phyloP scores from a whole-genome alignment of 2,113 vertebrate species.

The Atherinomorus stipes region DNA sequence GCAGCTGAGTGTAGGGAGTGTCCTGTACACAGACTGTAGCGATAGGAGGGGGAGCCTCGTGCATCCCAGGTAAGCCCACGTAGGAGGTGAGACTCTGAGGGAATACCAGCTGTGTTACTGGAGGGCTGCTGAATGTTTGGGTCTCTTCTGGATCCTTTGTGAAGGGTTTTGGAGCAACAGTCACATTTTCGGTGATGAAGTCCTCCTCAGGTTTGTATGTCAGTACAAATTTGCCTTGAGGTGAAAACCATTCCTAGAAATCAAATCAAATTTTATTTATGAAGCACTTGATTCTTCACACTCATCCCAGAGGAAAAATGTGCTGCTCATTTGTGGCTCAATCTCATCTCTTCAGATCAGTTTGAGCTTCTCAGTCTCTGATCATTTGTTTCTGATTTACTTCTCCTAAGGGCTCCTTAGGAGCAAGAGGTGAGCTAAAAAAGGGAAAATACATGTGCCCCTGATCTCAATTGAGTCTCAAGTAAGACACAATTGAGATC shows the following conservation, averaged over 20 bases:
- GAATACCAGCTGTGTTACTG: not conserved
- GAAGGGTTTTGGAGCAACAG: slow-evolving; percentile 22
- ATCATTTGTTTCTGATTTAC: too few species aligned
- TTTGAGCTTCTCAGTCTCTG: too few species aligned
- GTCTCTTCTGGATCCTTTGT: slow-evolving; percentile 40
- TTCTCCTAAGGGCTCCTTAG: too few species aligned
- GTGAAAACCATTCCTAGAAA: slow-evolving; percentile 67
- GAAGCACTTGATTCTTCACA: too few species aligned
- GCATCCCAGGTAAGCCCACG: slow-evolving; percentile 46
- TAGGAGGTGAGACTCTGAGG: slow-evolving; percentile 46
- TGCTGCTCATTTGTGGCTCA: too few species aligned
- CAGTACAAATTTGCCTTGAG: not conserved
- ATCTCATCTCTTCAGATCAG: too few species aligned
- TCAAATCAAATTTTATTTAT: too few species aligned
- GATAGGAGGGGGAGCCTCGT: not conserved
- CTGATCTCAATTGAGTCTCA: too few species aligned
- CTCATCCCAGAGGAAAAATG: too few species aligned
- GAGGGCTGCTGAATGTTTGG: not conserved
- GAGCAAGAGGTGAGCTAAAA: too few species aligned
- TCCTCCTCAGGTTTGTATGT: slow-evolving; percentile 28
- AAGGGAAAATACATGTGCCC: too few species aligned
- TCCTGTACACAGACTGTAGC: not conserved
- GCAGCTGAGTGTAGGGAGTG: slow-evolving; percentile 56
- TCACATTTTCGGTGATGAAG: slow-evolving; percentile 8
- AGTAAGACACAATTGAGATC: too few species aligned